A percentile compares a stretch with the other conserved stretches of the same genome.
Evolutionary conservation across 92 coral and sea anemone genomes (phyloP).

Genomic region (Epizoanthus ramosus): DNA sequence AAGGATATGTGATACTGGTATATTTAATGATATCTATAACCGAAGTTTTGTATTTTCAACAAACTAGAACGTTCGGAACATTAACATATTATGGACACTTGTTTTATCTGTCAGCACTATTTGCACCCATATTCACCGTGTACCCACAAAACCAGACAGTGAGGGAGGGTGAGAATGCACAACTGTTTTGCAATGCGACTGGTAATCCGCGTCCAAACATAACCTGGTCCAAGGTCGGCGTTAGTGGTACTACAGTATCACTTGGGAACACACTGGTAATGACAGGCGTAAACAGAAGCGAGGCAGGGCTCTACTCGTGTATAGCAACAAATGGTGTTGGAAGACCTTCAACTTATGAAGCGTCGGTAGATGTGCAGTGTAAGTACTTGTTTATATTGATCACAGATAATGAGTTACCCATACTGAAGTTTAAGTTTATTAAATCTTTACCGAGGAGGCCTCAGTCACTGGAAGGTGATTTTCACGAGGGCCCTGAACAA

Average conservation of each 20-base stretch:
- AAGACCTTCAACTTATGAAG: conserved; percentile 9
- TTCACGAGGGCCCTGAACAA: no score
- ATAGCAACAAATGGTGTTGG: conserved; percentile 55
- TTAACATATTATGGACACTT: neutral
- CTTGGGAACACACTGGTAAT: neutral
- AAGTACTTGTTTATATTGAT: conserved; percentile 17
- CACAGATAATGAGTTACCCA: no score
- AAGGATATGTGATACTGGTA: no score
- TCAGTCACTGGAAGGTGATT: no score
- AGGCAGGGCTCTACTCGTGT: conserved; percentile 46
- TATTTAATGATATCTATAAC: neutral
- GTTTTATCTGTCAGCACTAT: conserved; percentile 1
- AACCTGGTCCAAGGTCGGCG: conserved; percentile 37
- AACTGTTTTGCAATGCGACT: conserved; percentile 39
- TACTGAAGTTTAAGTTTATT: no score
- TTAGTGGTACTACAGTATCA: neutral
- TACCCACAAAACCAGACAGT: conserved; percentile 26
- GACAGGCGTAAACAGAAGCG: conserved; percentile 10
- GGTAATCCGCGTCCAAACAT: conserved; percentile 51
- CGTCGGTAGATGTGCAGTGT: conserved; percentile 49
- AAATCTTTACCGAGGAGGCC: no score
- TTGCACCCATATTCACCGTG: conserved; percentile 23
- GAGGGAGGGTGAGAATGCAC: conserved; percentile 19
- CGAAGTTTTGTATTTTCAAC: neutral
- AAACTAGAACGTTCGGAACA: no score